Conservation (phyloP, 2,888 invertebrate species). For the Xanthia icteritia region DNA sequence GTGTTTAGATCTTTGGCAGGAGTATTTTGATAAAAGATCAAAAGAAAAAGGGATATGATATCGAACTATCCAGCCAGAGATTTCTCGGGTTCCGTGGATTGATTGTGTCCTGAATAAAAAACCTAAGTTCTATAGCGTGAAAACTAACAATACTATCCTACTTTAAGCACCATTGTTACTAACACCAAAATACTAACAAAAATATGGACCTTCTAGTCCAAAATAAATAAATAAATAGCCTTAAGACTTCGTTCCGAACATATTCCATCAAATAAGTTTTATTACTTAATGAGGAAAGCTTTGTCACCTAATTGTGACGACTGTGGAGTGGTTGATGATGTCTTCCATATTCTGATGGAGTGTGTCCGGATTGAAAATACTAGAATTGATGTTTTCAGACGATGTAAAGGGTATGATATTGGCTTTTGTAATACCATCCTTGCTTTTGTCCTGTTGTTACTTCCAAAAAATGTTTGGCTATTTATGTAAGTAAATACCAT, state of each 20-base stretch:
- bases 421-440: neutral
- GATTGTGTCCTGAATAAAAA: neutral
- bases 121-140: too few species aligned
- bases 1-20: neutral
- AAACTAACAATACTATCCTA: too few species aligned
- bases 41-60: neutral
- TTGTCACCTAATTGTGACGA: neutral
- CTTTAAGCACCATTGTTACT: too few species aligned
- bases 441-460: too few species aligned
- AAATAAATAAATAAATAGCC: too few species aligned
- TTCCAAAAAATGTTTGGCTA: too few species aligned
- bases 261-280: neutral
- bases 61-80: conserved; percentile 11
- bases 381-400: neutral
- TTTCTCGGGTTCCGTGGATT: conserved; percentile 1
- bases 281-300: neutral
- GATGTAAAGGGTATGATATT: neutral
- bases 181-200: too few species aligned
- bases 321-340: too few species aligned
- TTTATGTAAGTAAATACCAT: too few species aligned
- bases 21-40: conserved; percentile 11
- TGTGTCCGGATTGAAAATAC: neutral
- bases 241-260: too few species aligned
- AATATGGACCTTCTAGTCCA: too few species aligned
- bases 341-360: neutral